Evolutionary conservation across 2,797 vertebrate genomes (phyloP).

Genomic region (Clarias laeviceps): DNA sequence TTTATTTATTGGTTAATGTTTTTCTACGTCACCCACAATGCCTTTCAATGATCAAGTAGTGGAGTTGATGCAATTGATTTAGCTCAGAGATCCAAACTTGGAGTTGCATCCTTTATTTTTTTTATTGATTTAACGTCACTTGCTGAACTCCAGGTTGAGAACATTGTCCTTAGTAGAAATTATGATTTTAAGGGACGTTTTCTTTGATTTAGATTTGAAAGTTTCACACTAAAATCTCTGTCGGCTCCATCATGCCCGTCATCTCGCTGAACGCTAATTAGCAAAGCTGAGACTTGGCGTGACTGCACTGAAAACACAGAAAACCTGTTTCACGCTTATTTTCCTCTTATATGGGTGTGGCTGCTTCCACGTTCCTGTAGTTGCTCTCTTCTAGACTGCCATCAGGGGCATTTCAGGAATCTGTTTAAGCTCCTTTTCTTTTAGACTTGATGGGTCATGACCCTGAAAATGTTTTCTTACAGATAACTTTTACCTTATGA

Average conservation of each 20-base stretch:
- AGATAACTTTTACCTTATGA: background rate
- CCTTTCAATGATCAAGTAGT: background rate
- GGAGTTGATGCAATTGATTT: background rate
- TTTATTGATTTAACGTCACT: too few species aligned
- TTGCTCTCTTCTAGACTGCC: background rate
- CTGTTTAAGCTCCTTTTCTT: background rate
- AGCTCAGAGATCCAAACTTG: background rate
- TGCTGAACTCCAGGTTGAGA: background rate
- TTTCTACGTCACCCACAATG: background rate
- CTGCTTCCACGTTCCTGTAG: background rate
- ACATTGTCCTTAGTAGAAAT: background rate
- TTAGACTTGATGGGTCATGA: background rate
- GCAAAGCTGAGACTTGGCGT: background rate
- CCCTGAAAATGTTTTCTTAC: background rate
- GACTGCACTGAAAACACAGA: background rate
- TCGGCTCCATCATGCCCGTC: background rate
- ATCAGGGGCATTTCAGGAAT: background rate
- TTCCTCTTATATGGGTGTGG: background rate
- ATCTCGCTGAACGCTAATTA: background rate
- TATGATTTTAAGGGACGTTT: background rate
- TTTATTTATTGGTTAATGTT: too few species aligned
- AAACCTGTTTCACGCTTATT: slow-evolving; percentile 2
- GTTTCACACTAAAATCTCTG: too few species aligned
- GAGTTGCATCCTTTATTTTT: background rate
- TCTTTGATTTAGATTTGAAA: background rate